These are phyloP conservation scores for Syritta pipiens DNA, from an alignment of 2,888 invertebrate genomes.

Conservation along the genomic window DNA sequence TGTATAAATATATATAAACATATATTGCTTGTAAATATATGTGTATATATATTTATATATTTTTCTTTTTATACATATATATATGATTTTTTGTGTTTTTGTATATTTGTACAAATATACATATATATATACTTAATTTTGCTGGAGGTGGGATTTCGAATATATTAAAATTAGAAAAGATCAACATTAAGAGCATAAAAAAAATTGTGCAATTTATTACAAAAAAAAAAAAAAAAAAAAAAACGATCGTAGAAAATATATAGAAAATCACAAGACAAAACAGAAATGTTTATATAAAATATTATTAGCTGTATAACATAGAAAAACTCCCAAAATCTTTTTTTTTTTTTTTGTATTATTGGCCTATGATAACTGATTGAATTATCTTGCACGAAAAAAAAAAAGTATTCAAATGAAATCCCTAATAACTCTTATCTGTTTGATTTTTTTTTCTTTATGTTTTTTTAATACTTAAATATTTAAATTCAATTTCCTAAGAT, in stretches of 20 bases:
- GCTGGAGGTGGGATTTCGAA: constrained; percentile 55
- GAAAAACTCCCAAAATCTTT: not conserved
- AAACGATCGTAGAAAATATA: not conserved
- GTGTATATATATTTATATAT: not conserved
- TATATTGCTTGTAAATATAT: too few species aligned
- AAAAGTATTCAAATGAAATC: constrained; percentile 22
- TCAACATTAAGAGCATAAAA: not conserved
- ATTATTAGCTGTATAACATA: not conserved
- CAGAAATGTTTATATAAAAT: not conserved
- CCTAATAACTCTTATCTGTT: constrained; percentile 11
- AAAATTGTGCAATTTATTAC: not conserved
- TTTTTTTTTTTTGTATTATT: not conserved
- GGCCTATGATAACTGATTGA: not conserved
- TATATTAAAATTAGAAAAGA: not conserved
- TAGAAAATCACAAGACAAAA: not conserved
- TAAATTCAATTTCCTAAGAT: constrained; percentile 9
- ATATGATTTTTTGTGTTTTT: not conserved
- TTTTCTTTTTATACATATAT: not conserved
- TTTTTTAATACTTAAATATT: constrained; percentile 1
- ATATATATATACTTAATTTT: constrained; percentile 4
- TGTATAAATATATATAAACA: not conserved
- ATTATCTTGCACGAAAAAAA: not conserved
- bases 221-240: constrained; percentile 8
- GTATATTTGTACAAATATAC: not conserved
- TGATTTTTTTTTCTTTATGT: not conserved